Base-by-base conservation (phyloP, 2,797 vertebrate species). In the Petrocephalus sullivani region DNA sequence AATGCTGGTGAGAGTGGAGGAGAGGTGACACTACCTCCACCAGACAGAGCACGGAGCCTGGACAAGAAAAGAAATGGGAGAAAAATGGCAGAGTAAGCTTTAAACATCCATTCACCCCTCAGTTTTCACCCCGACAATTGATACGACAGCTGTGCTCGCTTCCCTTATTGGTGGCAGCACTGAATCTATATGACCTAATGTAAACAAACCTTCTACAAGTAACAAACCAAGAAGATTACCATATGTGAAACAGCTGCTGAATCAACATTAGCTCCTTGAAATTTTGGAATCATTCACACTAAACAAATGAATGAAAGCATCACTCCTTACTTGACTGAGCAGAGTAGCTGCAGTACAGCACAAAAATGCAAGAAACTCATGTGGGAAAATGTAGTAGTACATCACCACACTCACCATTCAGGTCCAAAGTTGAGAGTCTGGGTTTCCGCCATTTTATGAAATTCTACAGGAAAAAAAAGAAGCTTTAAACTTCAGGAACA, bases 391-490 rank as follows among this genome's bases (percentile, higher is more conserved):
- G 87, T 89, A 6, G 90, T 61, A 49, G 90, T 61, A 49, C 4
- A 8, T 89, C 57, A 21, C 37, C 85, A 89, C 84, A 89, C 94
- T 97, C 94, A 99, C 98, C 98, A 99, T 97, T 99, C 98, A 95
- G 98, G 98, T 95, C 98, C 98, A 93, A 99, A 99, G 96, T 99
- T 99, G 95, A 99, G 98, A 90, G 98, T 99, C 95, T 99, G 98
- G 90, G 98, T 99, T 97, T 99, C 98, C 54, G 98, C 97, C 98
- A 99, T 99, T 95, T 91, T 92, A 95, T 92, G 81, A 94, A 94
- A 89, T 92, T 94, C 96, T 97, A 91, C 89, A 93, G 90, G 89
- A 91, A 92, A 90, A 92, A 54, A 54, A 1, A 89, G 28, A 58
- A 86, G 19, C n/a, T 8, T 58, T 86, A 46, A 58, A 86, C 28